Evolutionary conservation across 2,888 invertebrate genomes (phyloP).

Genomic region (Phorcus lineatus): DNA sequence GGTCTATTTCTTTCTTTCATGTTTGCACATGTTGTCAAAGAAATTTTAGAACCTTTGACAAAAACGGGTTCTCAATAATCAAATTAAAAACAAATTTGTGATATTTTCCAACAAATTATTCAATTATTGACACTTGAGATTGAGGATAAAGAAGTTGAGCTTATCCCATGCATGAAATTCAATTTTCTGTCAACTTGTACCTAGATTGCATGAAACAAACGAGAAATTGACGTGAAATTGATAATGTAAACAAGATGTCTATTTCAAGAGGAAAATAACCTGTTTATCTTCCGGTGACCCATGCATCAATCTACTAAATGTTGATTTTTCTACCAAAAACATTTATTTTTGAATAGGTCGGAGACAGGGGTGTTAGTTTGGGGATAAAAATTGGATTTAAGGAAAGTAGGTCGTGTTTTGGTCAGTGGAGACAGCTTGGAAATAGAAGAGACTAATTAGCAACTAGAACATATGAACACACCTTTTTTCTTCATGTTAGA

Average conservation of each 20-base stretch:
- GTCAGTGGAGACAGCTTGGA: neutral
- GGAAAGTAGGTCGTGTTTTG: neutral
- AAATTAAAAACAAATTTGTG: too few species aligned
- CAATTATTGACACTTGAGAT: too few species aligned
- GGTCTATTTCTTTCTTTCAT: too few species aligned
- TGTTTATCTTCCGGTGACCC: neutral
- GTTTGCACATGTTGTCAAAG: too few species aligned
- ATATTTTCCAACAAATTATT: too few species aligned
- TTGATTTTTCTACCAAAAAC: slow-evolving; percentile 3
- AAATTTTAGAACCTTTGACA: too few species aligned
- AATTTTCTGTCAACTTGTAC: too few species aligned
- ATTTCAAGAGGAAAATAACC: neutral
- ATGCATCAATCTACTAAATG: neutral
- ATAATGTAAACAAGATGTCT: neutral
- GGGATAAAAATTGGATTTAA: neutral
- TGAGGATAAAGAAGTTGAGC: too few species aligned
- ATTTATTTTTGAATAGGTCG: neutral
- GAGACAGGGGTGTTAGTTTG: neutral
- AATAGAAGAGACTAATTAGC: neutral
- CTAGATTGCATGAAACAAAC: neutral
- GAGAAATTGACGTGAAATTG: neutral
- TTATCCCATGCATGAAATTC: too few species aligned
- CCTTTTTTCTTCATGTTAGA: neutral
- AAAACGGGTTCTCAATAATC: too few species aligned
- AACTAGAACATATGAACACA: neutral